phyloP scores from a whole-genome alignment of 1,140 invertebrate species.

The Drosophila rufa region DNA sequence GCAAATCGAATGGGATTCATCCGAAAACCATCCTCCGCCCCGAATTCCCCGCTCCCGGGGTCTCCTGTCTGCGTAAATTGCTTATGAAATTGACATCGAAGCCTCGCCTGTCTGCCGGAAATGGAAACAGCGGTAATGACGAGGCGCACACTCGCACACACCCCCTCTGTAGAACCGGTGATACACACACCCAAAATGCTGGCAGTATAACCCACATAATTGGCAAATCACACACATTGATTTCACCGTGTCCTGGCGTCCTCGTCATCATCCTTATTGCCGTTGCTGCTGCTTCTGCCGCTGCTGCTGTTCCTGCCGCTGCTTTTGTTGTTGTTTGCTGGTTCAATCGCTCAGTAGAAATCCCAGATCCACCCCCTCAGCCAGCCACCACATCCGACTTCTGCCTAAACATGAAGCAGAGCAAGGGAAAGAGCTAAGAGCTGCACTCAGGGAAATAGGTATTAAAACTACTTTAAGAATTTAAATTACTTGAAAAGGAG shows the following conservation, averaged over 20 bases:
- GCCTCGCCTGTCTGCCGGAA: conserved; percentile 72
- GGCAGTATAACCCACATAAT: conserved; percentile 74
- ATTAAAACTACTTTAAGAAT: not conserved
- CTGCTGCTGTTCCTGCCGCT: conserved; percentile 15
- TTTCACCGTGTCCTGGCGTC: conserved; percentile 70
- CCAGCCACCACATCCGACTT: conserved; percentile 71
- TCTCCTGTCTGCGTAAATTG: conserved; percentile 65
- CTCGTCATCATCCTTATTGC: conserved; percentile 52
- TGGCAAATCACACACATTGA: conserved; percentile 82
- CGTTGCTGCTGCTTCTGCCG: conserved; percentile 17
- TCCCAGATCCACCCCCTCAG: conserved; percentile 1
- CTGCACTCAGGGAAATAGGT: conserved; percentile 7
- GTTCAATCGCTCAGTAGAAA: conserved; percentile 76
- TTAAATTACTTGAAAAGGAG: too few species aligned
- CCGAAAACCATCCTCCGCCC: conserved; percentile 2
- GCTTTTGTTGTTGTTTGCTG: conserved; percentile 44
- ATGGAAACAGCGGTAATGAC: conserved; percentile 81
- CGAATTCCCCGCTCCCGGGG: not conserved
- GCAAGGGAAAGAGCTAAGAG: conserved; percentile 8
- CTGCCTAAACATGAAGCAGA: conserved; percentile 57
- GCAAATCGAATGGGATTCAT: conserved; percentile 66
- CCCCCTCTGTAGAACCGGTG: not conserved
- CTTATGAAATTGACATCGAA: conserved; percentile 81
- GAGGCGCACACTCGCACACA: conserved; percentile 46
- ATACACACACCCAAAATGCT: conserved; percentile 36